phyloP scores from a whole-genome alignment of 2,888 invertebrate genomes.

The Tipula unca region DNA sequence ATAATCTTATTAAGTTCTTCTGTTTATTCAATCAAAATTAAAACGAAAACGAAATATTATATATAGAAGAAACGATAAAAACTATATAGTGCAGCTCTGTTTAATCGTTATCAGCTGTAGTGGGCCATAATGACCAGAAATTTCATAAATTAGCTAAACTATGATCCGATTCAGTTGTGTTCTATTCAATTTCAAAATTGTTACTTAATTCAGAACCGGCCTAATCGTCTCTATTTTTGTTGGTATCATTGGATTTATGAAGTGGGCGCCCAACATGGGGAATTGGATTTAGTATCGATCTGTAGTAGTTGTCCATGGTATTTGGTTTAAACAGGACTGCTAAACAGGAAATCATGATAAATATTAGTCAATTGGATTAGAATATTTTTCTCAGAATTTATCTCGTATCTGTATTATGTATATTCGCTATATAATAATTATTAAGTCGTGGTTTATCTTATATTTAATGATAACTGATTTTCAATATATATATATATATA shows the following conservation, averaged over 20 bases:
- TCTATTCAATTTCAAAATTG: no score
- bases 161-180: no score
- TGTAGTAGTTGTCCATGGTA: no score
- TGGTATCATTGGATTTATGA: no score
- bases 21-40: neutral
- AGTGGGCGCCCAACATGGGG: no score
- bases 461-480: neutral
- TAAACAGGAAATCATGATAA: neutral
- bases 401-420: neutral
- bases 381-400: neutral
- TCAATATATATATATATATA: neutral
- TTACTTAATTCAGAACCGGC: no score
- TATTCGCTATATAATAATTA: neutral
- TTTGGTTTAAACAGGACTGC: neutral
- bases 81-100: neutral
- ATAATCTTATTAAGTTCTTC: neutral
- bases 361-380: neutral
- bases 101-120: neutral
- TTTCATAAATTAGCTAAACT: no score
- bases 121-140: neutral
- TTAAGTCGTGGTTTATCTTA: neutral
- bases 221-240: no score
- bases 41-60: neutral
- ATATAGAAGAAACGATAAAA: neutral
- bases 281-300: no score